These are phyloP conservation scores for Ctenosaura bakeri DNA, from an alignment of 2,797 vertebrate species.

Conservation along the genomic window DNA sequence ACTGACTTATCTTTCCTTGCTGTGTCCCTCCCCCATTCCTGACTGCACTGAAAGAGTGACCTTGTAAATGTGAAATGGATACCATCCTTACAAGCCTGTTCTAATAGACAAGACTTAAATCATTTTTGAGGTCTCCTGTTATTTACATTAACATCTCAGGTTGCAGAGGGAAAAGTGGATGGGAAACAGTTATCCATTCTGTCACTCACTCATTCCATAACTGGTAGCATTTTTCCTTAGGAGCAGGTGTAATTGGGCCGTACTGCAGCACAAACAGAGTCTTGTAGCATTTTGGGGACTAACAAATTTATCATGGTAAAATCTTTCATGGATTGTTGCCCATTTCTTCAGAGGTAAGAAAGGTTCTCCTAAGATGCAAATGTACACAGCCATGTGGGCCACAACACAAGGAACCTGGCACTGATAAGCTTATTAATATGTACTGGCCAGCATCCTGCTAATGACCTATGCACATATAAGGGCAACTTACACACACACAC, in stretches of 20 bases:
- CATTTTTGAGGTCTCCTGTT: background rate
- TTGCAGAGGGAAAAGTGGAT: background rate
- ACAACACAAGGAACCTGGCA: background rate
- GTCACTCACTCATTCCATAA: background rate
- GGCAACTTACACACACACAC: too few species aligned
- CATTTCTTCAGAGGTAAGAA: background rate
- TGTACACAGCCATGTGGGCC: background rate
- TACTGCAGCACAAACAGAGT: background rate
- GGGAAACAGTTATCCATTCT: background rate
- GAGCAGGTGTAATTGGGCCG: background rate
- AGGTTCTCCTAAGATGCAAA: background rate
- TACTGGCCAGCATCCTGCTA: too few species aligned
- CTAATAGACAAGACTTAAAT: background rate
- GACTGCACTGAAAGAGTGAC: constrained; percentile 22
- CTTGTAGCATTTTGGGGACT: background rate
- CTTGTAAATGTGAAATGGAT: constrained; percentile 39
- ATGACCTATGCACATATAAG: too few species aligned
- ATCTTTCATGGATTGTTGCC: background rate
- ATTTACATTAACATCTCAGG: background rate
- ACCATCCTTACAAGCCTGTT: constrained; percentile 18
- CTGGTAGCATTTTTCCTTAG: background rate
- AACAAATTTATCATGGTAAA: background rate
- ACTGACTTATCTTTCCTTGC: constrained; percentile 25
- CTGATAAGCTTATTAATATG: background rate
- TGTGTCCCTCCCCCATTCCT: background rate